Evolutionary conservation across 2,797 vertebrate genomes (phyloP).

Genomic region (Pantherophis vulpinus): DNA sequence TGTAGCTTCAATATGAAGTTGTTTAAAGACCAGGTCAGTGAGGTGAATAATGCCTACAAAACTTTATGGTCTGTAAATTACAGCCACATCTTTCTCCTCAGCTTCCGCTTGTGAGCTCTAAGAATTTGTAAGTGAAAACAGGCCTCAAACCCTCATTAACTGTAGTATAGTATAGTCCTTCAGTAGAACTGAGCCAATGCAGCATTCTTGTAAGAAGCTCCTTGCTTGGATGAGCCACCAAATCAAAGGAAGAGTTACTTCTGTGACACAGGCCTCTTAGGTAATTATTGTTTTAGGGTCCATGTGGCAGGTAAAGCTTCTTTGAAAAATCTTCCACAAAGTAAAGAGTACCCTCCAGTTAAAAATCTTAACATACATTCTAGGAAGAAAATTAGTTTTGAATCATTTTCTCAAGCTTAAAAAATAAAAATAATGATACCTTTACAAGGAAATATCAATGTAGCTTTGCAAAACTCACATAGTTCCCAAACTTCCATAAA

Average conservation of each 20-base stretch:
- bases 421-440: background rate
- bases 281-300: background rate
- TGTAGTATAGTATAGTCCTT: background rate
- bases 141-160: slow-evolving; percentile 9
- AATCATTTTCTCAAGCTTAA: background rate
- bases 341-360: background rate
- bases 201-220: background rate
- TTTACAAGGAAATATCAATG: background rate
- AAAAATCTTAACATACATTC: background rate
- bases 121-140: slow-evolving; percentile 68
- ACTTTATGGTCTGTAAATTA: slow-evolving; percentile 74
- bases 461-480: background rate
- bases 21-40: slow-evolving; percentile 64
- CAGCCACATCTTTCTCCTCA: slow-evolving; percentile 58
- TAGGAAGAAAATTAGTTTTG: background rate
- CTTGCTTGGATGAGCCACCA: background rate
- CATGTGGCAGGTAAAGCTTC: background rate
- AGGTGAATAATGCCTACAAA: slow-evolving; percentile 74
- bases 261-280: background rate
- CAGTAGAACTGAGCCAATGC: background rate
- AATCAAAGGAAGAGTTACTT: background rate
- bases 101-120: slow-evolving; percentile 42
- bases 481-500: background rate
- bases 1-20: slow-evolving; percentile 43
- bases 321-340: background rate